Evolutionary conservation across 2,797 vertebrate species (phyloP).

Genomic region (Sylvilagus floridanus): DNA sequence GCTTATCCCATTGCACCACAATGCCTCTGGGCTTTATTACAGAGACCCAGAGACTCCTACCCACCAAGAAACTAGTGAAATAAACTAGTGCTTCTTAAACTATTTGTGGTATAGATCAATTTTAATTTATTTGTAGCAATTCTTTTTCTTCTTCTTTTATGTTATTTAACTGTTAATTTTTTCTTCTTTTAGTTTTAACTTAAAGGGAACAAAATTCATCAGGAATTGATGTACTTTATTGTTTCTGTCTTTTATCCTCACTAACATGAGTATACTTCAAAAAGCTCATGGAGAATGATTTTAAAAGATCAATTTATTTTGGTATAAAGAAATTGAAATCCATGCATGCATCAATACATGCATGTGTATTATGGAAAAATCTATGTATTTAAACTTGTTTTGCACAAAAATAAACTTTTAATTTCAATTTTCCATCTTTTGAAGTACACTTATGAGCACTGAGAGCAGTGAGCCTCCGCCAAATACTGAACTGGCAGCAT

Average conservation of each 20-base stretch:
- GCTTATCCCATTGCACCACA: no score
- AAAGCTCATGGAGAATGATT: no score
- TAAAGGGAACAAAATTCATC: background rate
- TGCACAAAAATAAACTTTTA: no score
- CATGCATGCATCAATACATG: no score
- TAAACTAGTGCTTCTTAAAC: background rate
- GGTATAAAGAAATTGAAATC: no score
- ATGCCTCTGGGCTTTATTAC: background rate
- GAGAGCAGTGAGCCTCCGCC: background rate
- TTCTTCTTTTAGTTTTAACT: conserved; percentile 43
- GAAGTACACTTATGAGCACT: background rate
- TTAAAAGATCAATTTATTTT: no score
- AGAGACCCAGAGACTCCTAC: background rate
- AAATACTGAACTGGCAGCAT: background rate
- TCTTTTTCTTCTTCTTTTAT: background rate
- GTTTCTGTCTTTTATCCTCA: background rate
- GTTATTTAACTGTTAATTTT: conserved; percentile 26
- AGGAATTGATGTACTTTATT: background rate
- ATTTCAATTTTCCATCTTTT: no score
- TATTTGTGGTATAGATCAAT: background rate
- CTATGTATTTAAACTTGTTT: no score
- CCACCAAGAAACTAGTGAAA: background rate
- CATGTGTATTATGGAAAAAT: no score
- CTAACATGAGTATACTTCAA: background rate
- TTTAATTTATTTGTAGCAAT: background rate